Evolutionary conservation across 2,888 invertebrate species (phyloP).

Genomic region (Harmothoe impar): DNA sequence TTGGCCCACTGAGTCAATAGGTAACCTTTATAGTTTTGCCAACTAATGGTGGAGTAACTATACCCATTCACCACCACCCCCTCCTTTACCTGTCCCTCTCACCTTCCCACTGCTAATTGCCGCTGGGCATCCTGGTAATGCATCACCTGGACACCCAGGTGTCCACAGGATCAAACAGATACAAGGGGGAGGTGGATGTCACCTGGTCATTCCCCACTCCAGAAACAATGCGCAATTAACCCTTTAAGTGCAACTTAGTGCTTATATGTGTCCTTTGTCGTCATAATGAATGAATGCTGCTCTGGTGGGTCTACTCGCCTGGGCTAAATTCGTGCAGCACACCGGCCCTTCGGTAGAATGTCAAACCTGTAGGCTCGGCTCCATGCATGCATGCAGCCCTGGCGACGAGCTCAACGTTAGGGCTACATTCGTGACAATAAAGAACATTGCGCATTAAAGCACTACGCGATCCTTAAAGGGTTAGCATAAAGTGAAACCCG

Average conservation of each 20-base stretch:
- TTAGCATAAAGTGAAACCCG: no score
- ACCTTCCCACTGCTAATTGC: neutral
- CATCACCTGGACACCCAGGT: neutral
- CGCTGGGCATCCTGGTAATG: neutral
- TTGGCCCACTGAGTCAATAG: no score
- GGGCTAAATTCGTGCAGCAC: no score
- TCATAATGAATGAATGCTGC: neutral
- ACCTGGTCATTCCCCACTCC: neutral
- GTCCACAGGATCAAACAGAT: neutral
- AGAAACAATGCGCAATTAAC: constrained; percentile 1
- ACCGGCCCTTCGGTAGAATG: no score
- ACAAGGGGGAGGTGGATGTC: neutral
- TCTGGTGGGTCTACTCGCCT: no score
- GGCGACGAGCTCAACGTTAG: no score
- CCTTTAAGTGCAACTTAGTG: neutral
- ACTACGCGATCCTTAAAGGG: no score
- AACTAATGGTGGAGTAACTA: neutral
- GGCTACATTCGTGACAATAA: no score
- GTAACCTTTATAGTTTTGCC: no score
- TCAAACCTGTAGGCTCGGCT: no score
- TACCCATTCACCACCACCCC: neutral
- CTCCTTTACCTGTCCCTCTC: neutral
- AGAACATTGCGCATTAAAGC: no score
- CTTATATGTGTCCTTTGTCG: neutral
- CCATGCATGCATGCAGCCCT: no score